Conservation (phyloP, 1,140 invertebrate species). For the Onthophagus taurus region DNA sequence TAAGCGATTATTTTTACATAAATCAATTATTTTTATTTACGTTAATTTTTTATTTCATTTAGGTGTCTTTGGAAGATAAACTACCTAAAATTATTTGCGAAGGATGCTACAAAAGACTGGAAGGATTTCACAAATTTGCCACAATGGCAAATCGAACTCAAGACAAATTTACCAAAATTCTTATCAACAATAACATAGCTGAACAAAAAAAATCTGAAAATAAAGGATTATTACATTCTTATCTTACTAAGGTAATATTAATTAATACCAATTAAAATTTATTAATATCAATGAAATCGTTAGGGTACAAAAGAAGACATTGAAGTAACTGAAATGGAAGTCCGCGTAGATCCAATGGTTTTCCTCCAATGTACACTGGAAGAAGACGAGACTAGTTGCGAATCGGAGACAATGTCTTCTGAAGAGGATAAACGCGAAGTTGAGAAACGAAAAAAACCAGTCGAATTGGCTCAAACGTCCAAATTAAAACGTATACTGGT, state of each 20-base stretch:
- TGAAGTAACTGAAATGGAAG: slow-evolving; percentile 48
- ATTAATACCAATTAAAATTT: neutral
- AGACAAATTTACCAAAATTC: slow-evolving; percentile 41
- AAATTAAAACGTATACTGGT: slow-evolving; percentile 10
- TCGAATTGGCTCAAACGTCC: slow-evolving; percentile 42
- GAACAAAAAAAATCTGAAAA: slow-evolving; percentile 35
- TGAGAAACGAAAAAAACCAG: slow-evolving; percentile 20
- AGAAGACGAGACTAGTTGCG: slow-evolving; percentile 4
- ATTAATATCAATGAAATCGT: neutral
- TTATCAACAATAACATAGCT: slow-evolving; percentile 23
- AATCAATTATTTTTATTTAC: neutral
- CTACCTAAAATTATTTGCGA: slow-evolving; percentile 48
- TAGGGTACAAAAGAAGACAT: slow-evolving; percentile 2
- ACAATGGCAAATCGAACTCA: slow-evolving; percentile 46
- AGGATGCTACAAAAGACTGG: slow-evolving; percentile 44
- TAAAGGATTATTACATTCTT: slow-evolving; percentile 43
- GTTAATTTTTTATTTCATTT: neutral
- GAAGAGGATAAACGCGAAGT: slow-evolving; percentile 12
- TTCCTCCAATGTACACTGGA: slow-evolving; percentile 34
- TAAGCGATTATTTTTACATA: slow-evolving; percentile 18
- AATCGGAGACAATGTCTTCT: slow-evolving; percentile 5
- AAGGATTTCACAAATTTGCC: slow-evolving; percentile 47
- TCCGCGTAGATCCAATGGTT: slow-evolving; percentile 50
- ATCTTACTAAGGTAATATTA: slow-evolving; percentile 42
- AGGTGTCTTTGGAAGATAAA: slow-evolving; percentile 45